A percentile compares a stretch with the other conserved stretches of the same genome.
These are phyloP conservation scores for Daubentonia madagascariensis DNA, from an alignment of 2,113 vertebrate species.

Conservation along the genomic window DNA sequence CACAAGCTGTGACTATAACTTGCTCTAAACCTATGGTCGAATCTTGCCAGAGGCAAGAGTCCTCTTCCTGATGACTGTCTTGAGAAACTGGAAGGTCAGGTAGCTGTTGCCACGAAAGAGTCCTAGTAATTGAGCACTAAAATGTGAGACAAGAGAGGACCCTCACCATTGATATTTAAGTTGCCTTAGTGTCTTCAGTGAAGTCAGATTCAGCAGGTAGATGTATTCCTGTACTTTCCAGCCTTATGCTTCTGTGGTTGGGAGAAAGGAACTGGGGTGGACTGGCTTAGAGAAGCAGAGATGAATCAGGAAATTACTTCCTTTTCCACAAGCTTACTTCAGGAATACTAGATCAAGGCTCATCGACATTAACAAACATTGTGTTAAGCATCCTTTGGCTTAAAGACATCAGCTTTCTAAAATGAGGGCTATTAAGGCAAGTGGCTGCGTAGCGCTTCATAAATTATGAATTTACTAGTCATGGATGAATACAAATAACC, in stretches of 20 bases:
- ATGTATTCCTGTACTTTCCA: not conserved
- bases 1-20: not conserved
- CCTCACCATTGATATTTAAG: not conserved
- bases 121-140: not conserved
- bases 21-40: not conserved
- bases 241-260: not conserved
- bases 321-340: not conserved
- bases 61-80: not conserved
- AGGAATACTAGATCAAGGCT: not conserved
- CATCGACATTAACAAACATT: not conserved
- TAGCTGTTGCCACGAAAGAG: not conserved
- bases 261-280: not conserved
- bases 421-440: slow-evolving; percentile 28
- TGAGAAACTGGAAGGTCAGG: slow-evolving; percentile 32
- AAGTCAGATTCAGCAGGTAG: not conserved
- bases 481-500: slow-evolving; percentile 47
- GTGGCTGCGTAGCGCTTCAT: slow-evolving; percentile 28
- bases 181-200: not conserved
- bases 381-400: slow-evolving; percentile 7
- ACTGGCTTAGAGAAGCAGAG: not conserved
- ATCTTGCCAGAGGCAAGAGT: not conserved
- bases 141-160: not conserved
- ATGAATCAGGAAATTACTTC: not conserved
- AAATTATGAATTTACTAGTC: slow-evolving; percentile 65
- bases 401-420: not conserved